Evolutionary conservation across 2,113 vertebrate species (phyloP).

Genomic region (Pseudorectes ferrugineus): DNA sequence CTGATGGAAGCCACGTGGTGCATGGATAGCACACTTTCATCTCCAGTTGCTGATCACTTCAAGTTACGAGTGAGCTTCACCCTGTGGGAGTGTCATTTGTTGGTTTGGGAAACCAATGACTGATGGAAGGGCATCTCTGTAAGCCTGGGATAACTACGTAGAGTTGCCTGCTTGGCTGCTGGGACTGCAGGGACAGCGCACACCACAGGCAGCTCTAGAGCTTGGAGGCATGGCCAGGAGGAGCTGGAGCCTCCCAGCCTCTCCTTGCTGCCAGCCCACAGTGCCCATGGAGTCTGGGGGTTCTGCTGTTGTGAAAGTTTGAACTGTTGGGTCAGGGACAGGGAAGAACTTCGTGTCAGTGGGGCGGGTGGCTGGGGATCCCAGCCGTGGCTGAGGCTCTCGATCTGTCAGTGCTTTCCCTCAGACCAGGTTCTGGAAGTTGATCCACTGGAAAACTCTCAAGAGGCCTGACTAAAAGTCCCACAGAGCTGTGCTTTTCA

Average conservation of each 20-base stretch:
- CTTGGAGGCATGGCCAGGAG: neutral
- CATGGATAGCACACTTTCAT: neutral
- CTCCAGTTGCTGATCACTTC: neutral
- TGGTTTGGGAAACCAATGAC: neutral
- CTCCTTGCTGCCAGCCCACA: neutral
- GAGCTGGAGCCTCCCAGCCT: neutral
- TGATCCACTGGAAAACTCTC: neutral
- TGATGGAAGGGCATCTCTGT: neutral
- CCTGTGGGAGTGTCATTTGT: neutral
- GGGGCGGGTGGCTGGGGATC: neutral
- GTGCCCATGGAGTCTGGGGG: accelerated
- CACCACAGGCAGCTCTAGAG: neutral
- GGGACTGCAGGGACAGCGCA: neutral
- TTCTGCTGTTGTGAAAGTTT: neutral
- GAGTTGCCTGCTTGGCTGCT: neutral
- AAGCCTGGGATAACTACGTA: accelerated
- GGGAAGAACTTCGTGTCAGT: accelerated
- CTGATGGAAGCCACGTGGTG: accelerated
- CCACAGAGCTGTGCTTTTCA: neutral
- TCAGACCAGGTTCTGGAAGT: neutral
- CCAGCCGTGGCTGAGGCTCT: neutral
- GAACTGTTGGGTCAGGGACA: neutral
- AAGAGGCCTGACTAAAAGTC: neutral
- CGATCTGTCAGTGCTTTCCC: neutral
- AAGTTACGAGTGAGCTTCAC: neutral